Conservation (phyloP, 2,797 vertebrate species). For the Morelia viridis region DNA sequence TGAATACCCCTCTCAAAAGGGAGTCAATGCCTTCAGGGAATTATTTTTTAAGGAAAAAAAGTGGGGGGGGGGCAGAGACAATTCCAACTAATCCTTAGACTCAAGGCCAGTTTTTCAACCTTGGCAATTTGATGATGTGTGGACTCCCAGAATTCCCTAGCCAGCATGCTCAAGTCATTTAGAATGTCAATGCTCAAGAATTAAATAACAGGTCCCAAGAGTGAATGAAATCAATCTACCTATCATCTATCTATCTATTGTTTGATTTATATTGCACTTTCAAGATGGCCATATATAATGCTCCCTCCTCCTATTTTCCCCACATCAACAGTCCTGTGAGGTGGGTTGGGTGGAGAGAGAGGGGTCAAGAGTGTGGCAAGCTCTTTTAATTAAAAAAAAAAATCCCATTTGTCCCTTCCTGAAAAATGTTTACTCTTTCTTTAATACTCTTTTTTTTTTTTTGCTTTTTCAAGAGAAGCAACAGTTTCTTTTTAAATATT, state of each 20-base stretch:
- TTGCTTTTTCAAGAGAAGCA: slow-evolving; percentile 3
- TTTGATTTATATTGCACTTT: background rate
- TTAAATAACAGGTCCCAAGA: background rate
- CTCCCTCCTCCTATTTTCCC: background rate
- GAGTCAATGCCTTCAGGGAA: background rate
- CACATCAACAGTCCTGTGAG: background rate
- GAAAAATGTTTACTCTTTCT: background rate
- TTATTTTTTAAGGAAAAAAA: slow-evolving; percentile 25
- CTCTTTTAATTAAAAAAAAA: background rate
- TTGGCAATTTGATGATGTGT: background rate
- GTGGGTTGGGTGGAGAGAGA: background rate
- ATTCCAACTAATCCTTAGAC: slow-evolving; percentile 19
- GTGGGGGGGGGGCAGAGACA: background rate
- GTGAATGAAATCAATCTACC: slow-evolving; percentile 8
- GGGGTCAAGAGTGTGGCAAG: background rate
- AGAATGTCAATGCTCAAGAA: background rate
- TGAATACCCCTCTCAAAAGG: slow-evolving; percentile 6
- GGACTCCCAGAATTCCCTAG: background rate
- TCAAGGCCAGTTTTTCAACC: background rate
- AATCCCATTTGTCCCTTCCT: background rate
- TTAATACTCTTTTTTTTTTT: background rate
- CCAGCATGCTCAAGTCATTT: background rate
- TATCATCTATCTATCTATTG: background rate
- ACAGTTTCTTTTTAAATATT: slow-evolving; percentile 1
- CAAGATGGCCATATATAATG: background rate